Evolutionary conservation across 2,113 vertebrate species (phyloP).

Genomic region (Hemichromis elongatus): DNA sequence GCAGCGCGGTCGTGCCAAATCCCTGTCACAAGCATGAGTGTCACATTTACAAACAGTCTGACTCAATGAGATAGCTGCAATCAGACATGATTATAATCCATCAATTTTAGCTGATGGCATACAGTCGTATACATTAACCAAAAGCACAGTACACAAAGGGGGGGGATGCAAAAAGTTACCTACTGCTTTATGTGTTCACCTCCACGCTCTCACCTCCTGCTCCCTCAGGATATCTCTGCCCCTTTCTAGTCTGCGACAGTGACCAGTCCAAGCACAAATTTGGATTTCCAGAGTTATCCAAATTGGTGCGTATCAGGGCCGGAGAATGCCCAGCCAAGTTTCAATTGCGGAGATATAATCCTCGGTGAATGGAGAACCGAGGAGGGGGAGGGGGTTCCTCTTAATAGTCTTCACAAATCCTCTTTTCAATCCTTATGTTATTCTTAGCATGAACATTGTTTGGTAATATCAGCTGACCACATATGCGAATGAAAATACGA

Average conservation of each 20-base stretch:
- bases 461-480: not conserved
- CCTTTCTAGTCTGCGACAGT: not conserved
- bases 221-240: not conserved
- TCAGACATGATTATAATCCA: constrained; percentile 53
- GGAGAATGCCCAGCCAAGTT: constrained; percentile 52
- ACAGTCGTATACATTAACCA: not conserved
- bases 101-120: not conserved
- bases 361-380: constrained; percentile 9
- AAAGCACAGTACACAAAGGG: not conserved
- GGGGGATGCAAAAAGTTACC: constrained; percentile 6
- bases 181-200: not conserved
- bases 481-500: not conserved
- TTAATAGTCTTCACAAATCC: constrained; percentile 52
- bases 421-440: constrained; percentile 55
- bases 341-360: constrained; percentile 63
- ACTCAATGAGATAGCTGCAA: constrained; percentile 27
- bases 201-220: constrained; percentile 4
- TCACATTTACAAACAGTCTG: constrained; percentile 54
- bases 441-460: constrained; percentile 36
- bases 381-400: constrained; percentile 23
- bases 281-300: constrained; percentile 1
- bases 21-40: not conserved
- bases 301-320: constrained; percentile 36
- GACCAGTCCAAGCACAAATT: constrained; percentile 5
- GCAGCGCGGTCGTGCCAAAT: constrained; percentile 13